A percentile compares a stretch with the other conserved stretches of the same genome.
Conservation (phyloP, 2,113 vertebrate genomes). For the Equus przewalskii region DNA sequence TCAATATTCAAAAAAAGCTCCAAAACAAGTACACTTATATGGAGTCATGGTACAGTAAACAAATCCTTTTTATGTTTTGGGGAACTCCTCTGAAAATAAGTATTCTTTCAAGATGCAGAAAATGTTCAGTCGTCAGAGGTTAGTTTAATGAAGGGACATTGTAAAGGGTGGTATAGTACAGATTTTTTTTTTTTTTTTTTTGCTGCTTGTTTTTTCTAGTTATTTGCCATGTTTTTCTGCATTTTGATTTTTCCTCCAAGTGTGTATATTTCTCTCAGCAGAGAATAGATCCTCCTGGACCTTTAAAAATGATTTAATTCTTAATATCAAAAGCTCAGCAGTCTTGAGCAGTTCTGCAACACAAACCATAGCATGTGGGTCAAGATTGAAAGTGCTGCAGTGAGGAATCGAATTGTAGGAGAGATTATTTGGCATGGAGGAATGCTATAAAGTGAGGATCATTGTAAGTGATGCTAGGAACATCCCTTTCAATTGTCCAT, state of each 20-base stretch:
- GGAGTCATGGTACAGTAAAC: not conserved
- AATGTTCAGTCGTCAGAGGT: not conserved
- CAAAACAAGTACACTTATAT: not conserved
- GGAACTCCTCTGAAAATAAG: not conserved
- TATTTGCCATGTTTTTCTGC: not conserved
- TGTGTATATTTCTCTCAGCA: slow-evolving; percentile 48
- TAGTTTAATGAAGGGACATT: not conserved
- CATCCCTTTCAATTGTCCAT: not conserved
- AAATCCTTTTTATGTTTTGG: not conserved
- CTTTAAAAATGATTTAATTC: slow-evolving; percentile 72
- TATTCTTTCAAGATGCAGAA: not conserved
- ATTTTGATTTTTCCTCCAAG: slow-evolving; percentile 53
- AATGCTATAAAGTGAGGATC: not conserved
- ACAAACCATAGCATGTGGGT: slow-evolving; percentile 22
- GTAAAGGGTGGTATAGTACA: not conserved
- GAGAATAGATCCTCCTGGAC: slow-evolving; percentile 32
- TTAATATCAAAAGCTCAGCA: slow-evolving; percentile 19
- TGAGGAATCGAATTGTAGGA: slow-evolving; percentile 47
- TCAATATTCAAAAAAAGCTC: not conserved
- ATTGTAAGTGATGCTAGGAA: not conserved
- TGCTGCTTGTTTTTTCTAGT: not conserved
- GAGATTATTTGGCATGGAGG: not conserved
- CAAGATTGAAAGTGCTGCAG: not conserved
- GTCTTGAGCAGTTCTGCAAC: slow-evolving; percentile 50
- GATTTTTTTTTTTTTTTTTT: not conserved